Evolutionary conservation across 2,888 invertebrate genomes (phyloP), one percentile per base, ranked within the genome.

Genomic region (Athrips mouffetella): DNA sequence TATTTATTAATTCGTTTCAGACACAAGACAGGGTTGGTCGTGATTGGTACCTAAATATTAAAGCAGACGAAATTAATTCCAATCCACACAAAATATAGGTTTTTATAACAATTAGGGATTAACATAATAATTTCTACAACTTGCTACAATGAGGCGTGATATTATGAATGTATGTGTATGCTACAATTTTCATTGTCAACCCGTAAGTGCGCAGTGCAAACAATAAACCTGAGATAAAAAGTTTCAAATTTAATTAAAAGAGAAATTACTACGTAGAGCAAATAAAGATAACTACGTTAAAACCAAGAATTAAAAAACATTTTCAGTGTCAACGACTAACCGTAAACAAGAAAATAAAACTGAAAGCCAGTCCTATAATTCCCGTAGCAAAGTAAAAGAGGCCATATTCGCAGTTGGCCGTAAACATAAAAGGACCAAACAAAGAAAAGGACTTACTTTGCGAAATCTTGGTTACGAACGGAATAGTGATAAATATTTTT

Each of bases 311-410:
- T n/a, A n/a, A n/a, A n/a, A 11, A 21, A 21, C 18, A 1, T 11
- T 11, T 1, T 21, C 1, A 10, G 8, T 11, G 3, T n/a, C n/a
- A 11, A 3, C 20, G 21, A 39, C 2, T 3, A 21, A 40, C n/a
- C n/a, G n/a, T n/a, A n/a, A n/a, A n/a, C n/a, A 42, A 53, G 49
- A 51, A 52, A 50, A 55, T 51, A 52, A 52, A 58, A 56, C 51
- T 45, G 44, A 54, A 50, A 37, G 48, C 54, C 5, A n/a, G 46
- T n/a, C 30, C 51, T 37, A 50, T 49, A 53, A 51, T 51, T 37
- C 27, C 35, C 35, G 41, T 44, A 47, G 48, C 37, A n/a, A 41
- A 37, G 45, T 47, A 50, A 35, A 46, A 45, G 42, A 48, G 45
- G 49, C 48, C 51, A 53, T 18, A 37, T 21, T 21, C 37, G 11